These are phyloP conservation scores for Thunnus maccoyii DNA, from an alignment of 2,113 vertebrate species.

Conservation along the genomic window DNA sequence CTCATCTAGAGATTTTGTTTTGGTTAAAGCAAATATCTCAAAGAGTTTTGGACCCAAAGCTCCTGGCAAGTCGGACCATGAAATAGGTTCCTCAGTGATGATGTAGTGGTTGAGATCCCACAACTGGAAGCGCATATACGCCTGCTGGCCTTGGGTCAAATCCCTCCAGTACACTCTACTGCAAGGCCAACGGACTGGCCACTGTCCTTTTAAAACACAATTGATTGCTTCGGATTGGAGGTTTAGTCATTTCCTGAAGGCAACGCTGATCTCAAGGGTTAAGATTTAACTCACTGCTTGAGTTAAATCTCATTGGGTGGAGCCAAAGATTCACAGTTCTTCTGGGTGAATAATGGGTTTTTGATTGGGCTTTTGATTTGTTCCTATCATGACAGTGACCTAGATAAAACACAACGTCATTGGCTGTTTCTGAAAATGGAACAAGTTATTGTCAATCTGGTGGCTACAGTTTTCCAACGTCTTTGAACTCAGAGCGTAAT, in stretches of 20 bases:
- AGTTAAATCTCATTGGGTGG: not conserved
- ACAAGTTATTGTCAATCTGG: no score
- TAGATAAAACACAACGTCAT: no score
- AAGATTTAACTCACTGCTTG: not conserved
- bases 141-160: constrained; percentile 24
- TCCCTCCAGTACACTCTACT: constrained; percentile 24
- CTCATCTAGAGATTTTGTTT: constrained; percentile 20
- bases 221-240: not conserved
- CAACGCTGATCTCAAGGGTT: constrained; percentile 13
- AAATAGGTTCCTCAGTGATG: constrained; percentile 21
- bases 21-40: constrained; percentile 27
- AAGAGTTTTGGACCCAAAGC: constrained; percentile 1
- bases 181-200: not conserved
- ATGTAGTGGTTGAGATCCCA: constrained; percentile 32
- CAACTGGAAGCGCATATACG: constrained; percentile 32
- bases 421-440: no score
- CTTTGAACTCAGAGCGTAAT: no score
- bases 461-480: no score
- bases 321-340: not conserved
- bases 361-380: not conserved
- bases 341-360: constrained; percentile 2
- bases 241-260: constrained; percentile 24
- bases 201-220: constrained; percentile 20
- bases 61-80: constrained; percentile 19
- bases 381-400: no score